Evolutionary conservation across 2,113 vertebrate genomes (phyloP), one percentile per base, ranked within the genome.

Genomic region (Myodes glareolus): DNA sequence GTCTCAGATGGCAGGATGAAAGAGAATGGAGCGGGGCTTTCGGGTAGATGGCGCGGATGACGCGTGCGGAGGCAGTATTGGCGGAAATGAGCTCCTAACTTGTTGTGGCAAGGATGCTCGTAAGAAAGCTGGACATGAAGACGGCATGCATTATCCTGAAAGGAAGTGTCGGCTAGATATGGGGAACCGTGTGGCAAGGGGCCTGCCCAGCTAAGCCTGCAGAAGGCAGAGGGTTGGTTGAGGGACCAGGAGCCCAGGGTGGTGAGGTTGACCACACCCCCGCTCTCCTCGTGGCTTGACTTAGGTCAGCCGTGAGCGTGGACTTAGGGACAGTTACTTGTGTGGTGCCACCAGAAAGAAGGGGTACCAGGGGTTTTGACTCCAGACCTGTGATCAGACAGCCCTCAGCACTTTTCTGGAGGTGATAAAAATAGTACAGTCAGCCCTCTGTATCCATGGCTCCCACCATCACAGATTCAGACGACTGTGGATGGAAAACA

Each of bases 31-130:
- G 82, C 77, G 75, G 93, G 36, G 89, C 68, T 92, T 90, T 67
- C 31, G 73, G 86, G 86, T 61, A 39, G 91, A 91, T 82, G 84
- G 84, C 36, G 19, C 58, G 12, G 61, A 92, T 93, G 96, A 94
- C 27, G 19, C 90, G 95, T 88, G 80, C 92, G 58, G 90, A 95
- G 86, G 94, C 96, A 95, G 63, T 90, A 76, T 36, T 94, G 86
- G 84, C 73, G 92, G 82, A 90, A 96, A 96, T 88, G 91, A 97
- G 52, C 89, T 93, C 80, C 75, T 84, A 93, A 91, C 94, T 97
- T 93, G 92, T 95, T 85, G 87, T 95, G 95, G 96, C 78, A 39
- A 96, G 92, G 80, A 94, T 72, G 90, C 94, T 94, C 45, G 0
- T 75, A 21, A 70, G 89, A 73, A 45, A 75, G 50, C 82, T 70